phyloP scores from a whole-genome alignment of 2,888 invertebrate genomes.

The Tribolium freemani region DNA sequence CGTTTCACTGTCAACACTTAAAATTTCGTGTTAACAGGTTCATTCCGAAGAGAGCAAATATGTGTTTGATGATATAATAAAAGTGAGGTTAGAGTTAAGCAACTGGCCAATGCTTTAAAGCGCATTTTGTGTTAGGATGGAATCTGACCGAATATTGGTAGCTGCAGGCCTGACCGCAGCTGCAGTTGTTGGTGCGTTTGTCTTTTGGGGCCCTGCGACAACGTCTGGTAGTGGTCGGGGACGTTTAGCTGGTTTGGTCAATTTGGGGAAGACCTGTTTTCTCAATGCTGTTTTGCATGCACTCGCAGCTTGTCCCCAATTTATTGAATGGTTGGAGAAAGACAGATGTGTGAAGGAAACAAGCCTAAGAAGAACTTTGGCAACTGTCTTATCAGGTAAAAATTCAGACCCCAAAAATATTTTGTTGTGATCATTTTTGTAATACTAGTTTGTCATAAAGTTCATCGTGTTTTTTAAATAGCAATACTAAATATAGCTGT shows the following conservation, averaged over 20 bases:
- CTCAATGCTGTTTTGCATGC: constrained; percentile 93
- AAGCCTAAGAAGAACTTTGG: constrained; percentile 81
- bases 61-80: neutral
- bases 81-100: neutral
- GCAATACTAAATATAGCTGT: too few relatives aligned
- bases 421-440: too few relatives aligned
- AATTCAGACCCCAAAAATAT: too few relatives aligned
- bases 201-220: constrained; percentile 83
- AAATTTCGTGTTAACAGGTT: neutral
- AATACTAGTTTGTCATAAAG: too few relatives aligned
- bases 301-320: constrained; percentile 87
- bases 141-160: constrained; percentile 82
- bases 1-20: neutral
- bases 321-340: constrained; percentile 86
- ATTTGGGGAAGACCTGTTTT: constrained; percentile 94
- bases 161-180: constrained; percentile 86
- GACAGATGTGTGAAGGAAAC: constrained; percentile 76
- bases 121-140: constrained; percentile 68
- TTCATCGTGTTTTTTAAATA: too few relatives aligned
- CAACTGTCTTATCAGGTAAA: constrained; percentile 81
- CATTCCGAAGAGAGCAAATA: neutral
- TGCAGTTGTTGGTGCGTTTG: constrained; percentile 86
- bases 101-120: neutral
- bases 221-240: constrained; percentile 76
- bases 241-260: constrained; percentile 87